Evolutionary conservation across 2,113 vertebrate genomes (phyloP).

Genomic region (Syngnathus floridae): DNA sequence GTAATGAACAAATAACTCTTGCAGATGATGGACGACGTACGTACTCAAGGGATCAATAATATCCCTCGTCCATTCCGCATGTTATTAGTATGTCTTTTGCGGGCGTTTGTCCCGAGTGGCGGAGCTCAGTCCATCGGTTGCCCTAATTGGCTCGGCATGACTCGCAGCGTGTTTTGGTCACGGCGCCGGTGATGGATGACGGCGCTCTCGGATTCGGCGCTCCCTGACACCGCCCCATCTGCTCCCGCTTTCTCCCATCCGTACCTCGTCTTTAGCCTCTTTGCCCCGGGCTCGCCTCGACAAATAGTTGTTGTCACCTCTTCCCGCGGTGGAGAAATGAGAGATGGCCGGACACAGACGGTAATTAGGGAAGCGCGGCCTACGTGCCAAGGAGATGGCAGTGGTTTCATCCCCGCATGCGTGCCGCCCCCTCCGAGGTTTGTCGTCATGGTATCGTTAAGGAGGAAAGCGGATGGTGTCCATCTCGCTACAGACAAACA

Average conservation of each 20-base stretch:
- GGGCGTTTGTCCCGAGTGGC: background rate
- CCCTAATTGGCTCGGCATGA: constrained; percentile 1
- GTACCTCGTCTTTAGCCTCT: constrained; percentile 45
- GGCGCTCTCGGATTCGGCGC: constrained; percentile 38
- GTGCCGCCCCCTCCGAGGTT: background rate
- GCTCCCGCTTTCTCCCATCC: constrained; percentile 40
- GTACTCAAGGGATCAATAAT: background rate
- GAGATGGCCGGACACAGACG: constrained; percentile 61
- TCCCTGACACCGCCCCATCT: constrained; percentile 55
- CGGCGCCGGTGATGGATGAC: constrained; percentile 56
- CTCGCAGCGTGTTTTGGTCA: constrained; percentile 1
- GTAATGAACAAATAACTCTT: background rate
- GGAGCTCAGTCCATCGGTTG: background rate
- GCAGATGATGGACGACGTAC: background rate
- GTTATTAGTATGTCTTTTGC: background rate
- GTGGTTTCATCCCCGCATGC: constrained; percentile 12
- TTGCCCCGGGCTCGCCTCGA: constrained; percentile 32
- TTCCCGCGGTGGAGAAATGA: constrained; percentile 64
- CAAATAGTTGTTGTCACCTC: constrained; percentile 65
- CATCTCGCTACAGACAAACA: background rate
- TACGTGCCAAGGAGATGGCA: constrained; percentile 36
- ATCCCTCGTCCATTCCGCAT: background rate
- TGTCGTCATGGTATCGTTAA: background rate
- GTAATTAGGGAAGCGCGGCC: constrained; percentile 61
- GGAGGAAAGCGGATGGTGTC: background rate